phyloP scores from a whole-genome alignment of 2,888 invertebrate genomes.

The Elysia crispata region DNA sequence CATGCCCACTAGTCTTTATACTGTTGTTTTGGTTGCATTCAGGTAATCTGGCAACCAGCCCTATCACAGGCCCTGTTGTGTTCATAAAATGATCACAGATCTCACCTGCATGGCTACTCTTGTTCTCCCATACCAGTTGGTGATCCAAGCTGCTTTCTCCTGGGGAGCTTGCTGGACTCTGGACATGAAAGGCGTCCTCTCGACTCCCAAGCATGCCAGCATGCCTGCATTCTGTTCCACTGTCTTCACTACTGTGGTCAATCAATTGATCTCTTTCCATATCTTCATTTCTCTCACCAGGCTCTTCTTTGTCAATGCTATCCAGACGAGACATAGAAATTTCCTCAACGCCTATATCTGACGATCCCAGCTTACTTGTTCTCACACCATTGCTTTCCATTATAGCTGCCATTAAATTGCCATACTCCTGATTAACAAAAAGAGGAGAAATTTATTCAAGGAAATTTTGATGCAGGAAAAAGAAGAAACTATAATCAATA shows the following conservation, averaged over 20 bases:
- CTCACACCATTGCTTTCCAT: too few species aligned
- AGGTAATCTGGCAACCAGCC: not conserved
- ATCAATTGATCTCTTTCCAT: conserved; percentile 28
- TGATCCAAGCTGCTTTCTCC: not conserved
- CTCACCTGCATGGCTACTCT: conserved; percentile 39
- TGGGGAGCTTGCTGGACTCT: conserved; percentile 39
- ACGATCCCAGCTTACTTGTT: too few species aligned
- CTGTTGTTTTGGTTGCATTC: too few species aligned
- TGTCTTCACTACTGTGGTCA: conserved; percentile 47
- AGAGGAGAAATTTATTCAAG: too few species aligned
- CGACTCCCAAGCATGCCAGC: conserved; percentile 43
- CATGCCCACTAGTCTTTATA: not conserved
- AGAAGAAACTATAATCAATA: too few species aligned
- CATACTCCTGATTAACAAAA: too few species aligned
- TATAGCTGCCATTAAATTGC: too few species aligned
- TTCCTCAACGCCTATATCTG: too few species aligned
- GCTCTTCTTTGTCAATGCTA: too few species aligned
- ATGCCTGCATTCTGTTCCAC: conserved; percentile 45
- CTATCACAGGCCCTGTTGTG: conserved; percentile 45
- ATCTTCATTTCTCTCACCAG: conserved; percentile 9
- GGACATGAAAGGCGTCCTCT: not conserved
- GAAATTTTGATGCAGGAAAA: too few species aligned
- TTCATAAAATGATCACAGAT: conserved; percentile 42
- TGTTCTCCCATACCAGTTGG: conserved; percentile 26
- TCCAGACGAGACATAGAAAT: too few species aligned